These are phyloP conservation scores for Xyrichtys novacula DNA, from an alignment of 2,797 vertebrate species.

Conservation along the genomic window DNA sequence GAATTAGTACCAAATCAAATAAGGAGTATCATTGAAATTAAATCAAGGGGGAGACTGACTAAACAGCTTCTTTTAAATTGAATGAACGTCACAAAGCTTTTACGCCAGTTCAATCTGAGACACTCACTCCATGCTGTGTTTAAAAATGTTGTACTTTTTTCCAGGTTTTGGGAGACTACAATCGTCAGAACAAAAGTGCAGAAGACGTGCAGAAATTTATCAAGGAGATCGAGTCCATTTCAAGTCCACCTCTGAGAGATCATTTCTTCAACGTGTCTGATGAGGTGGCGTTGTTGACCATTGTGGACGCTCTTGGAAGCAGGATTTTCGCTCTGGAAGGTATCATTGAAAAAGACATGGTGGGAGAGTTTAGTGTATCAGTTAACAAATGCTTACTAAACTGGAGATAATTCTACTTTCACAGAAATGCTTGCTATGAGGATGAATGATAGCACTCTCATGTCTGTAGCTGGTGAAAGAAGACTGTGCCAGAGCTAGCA, in stretches of 20 bases:
- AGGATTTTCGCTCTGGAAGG: conserved; percentile 98
- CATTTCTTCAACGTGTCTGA: conserved; percentile 99
- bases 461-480: no score
- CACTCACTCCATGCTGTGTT: neutral
- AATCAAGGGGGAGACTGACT: neutral
- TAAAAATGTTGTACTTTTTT: neutral
- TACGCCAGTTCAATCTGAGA: neutral
- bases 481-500: no score
- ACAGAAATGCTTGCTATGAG: no score
- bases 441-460: no score
- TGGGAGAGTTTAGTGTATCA: no score
- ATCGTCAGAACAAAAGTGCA: conserved; percentile 91
- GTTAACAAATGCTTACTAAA: no score
- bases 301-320: conserved; percentile 93
- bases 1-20: neutral
- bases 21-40: neutral
- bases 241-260: conserved; percentile 89
- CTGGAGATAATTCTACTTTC: no score
- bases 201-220: conserved; percentile 88
- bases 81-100: neutral
- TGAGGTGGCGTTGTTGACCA: conserved; percentile 91
- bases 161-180: conserved; percentile 96
- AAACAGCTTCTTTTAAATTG: neutral
- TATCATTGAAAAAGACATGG: conserved; percentile 64
- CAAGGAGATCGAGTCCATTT: conserved; percentile 93